Conservation (phyloP, 2,797 vertebrate genomes). For the Gambusia yucatana region DNA sequence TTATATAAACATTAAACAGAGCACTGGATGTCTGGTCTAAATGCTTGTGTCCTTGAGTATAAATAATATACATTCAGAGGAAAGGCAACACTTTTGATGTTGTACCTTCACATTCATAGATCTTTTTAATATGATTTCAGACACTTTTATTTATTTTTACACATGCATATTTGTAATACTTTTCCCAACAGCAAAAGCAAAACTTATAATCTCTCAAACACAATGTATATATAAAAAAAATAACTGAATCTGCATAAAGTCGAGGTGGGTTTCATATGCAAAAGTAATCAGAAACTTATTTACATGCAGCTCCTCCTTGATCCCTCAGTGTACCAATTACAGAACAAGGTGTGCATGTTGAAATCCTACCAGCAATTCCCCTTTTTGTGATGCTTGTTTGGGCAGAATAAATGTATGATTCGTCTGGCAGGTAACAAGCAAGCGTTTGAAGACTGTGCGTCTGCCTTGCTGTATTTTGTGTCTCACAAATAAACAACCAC, state of each 20-base stretch:
- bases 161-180: slow-evolving; percentile 16
- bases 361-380: slow-evolving; percentile 36
- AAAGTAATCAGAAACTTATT: slow-evolving; percentile 40
- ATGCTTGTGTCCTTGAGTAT: not conserved
- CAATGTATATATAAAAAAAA: slow-evolving; percentile 29
- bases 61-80: slow-evolving; percentile 7
- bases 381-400: slow-evolving; percentile 39
- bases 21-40: not conserved
- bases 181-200: slow-evolving; percentile 2
- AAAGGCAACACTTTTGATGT: slow-evolving; percentile 11
- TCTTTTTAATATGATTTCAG: slow-evolving; percentile 25
- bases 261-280: slow-evolving; percentile 24
- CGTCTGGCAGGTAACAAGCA: slow-evolving; percentile 11
- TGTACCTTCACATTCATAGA: slow-evolving; percentile 25
- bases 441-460: slow-evolving; percentile 5
- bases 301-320: slow-evolving; percentile 43
- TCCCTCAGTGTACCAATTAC: slow-evolving; percentile 57
- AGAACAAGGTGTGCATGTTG: slow-evolving; percentile 31
- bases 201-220: slow-evolving; percentile 28
- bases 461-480: not conserved
- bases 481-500: slow-evolving; percentile 2
- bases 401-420: slow-evolving; percentile 33
- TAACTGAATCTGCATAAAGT: slow-evolving; percentile 29
- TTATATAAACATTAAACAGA: not conserved
- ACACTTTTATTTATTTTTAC: slow-evolving; percentile 25